Conservation (phyloP, 2,113 vertebrate species). For the Pipa parva region DNA sequence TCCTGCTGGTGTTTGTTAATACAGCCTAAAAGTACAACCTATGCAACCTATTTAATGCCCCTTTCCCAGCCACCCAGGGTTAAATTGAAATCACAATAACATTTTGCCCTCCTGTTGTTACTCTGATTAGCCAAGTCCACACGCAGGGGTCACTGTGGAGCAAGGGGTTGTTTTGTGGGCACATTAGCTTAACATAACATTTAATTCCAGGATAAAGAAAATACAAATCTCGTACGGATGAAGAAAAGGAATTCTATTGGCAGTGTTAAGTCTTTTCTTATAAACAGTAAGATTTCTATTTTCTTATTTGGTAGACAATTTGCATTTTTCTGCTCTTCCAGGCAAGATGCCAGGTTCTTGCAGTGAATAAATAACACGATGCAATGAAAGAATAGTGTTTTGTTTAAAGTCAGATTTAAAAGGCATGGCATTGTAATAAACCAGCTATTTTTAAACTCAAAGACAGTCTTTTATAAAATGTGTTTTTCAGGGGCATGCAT, state of each 20-base stretch:
- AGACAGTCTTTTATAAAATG: too few species aligned
- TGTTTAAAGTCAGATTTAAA: too few species aligned
- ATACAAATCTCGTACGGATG: neutral
- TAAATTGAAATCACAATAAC: slow-evolving; percentile 29
- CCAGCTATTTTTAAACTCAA: too few species aligned
- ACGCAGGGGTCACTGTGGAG: slow-evolving; percentile 1
- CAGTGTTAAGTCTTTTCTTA: neutral
- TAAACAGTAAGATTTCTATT: neutral
- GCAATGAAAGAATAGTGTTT: too few species aligned
- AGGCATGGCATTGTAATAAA: too few species aligned
- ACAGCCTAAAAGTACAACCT: slow-evolving; percentile 3
- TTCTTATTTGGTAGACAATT: neutral
- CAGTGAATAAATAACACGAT: too few species aligned
- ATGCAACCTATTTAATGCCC: slow-evolving; percentile 3
- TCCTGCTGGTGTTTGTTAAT: slow-evolving; percentile 27
- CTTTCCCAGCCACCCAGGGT: neutral
- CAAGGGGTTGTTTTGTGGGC: neutral
- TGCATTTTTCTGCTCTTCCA: neutral
- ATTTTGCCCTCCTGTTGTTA: slow-evolving; percentile 11
- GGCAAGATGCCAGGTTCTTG: neutral
- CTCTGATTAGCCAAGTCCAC: slow-evolving; percentile 21
- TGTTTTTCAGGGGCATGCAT: too few species aligned
- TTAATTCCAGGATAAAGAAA: neutral
- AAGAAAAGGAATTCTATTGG: neutral
- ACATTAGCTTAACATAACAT: slow-evolving; percentile 1